phyloP scores from a whole-genome alignment of 2,888 invertebrate genomes.

The Petrophora chlorosata region DNA sequence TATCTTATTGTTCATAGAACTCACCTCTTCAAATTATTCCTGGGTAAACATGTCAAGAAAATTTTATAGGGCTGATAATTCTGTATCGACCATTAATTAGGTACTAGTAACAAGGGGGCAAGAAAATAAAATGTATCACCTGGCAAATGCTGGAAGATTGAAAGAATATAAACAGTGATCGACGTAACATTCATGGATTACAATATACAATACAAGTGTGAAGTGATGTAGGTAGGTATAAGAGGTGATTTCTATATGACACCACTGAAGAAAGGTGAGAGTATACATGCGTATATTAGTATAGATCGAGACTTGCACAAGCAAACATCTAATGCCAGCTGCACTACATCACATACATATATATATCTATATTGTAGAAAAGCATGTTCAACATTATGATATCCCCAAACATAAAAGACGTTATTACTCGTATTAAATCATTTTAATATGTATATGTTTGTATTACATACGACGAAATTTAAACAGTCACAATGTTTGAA shows the following conservation, averaged over 20 bases:
- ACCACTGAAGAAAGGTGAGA: slow-evolving; percentile 41
- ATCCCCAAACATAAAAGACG: slow-evolving; percentile 1
- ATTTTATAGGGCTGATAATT: slow-evolving; percentile 26
- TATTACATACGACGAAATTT: slow-evolving; percentile 9
- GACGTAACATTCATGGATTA: slow-evolving; percentile 75
- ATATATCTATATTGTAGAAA: slow-evolving; percentile 1
- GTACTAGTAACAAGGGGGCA: slow-evolving; percentile 25
- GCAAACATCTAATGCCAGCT: slow-evolving; percentile 52
- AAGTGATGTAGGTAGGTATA: slow-evolving; percentile 63
- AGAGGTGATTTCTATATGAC: slow-evolving; percentile 71
- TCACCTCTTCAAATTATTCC: slow-evolving; percentile 71
- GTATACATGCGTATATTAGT: slow-evolving; percentile 62
- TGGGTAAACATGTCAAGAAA: slow-evolving; percentile 47
- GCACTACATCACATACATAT: slow-evolving; percentile 25
- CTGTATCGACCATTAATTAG: slow-evolving; percentile 22
- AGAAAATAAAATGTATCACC: slow-evolving; percentile 82
- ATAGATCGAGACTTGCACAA: slow-evolving; percentile 60
- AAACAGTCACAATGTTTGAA: slow-evolving; percentile 13
- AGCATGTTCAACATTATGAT: slow-evolving; percentile 13
- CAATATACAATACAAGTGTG: slow-evolving; percentile 69
- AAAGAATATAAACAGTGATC: slow-evolving; percentile 54
- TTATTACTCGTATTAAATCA: slow-evolving; percentile 6
- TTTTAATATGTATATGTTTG: slow-evolving; percentile 6
- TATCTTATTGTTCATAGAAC: slow-evolving; percentile 61
- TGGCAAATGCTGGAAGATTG: slow-evolving; percentile 87